Evolutionary conservation across 2,797 vertebrate species (phyloP), one percentile per base, ranked within the genome.

Genomic region (Mus spretus): DNA sequence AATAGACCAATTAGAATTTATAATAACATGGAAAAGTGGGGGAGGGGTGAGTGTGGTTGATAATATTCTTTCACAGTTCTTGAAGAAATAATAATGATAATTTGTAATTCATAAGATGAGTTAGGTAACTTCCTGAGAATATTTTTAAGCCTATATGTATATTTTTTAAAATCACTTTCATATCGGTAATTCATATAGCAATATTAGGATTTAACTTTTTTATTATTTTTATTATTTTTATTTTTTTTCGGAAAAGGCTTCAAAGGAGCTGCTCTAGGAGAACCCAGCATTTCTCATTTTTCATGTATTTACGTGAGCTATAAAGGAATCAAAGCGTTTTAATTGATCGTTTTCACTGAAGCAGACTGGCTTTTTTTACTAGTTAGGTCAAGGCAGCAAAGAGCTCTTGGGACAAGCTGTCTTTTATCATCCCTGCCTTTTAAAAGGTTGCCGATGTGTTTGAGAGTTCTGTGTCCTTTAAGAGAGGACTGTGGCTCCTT

Each of bases 381-480:
- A 37, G 2, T 95, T 85, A 75, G 92, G 88, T 24, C 28, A 91
- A 77, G 89, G 74, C 88, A 67, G 22, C 28, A 55, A 90, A 92
- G 14, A 0, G 31, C 92, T 59, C 83, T 59, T 65, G 70, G 87
- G 74, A 94, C 78, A 96, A 94, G 50, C 63, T n/a, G 67, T 88
- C 95, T 93, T 97, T 89, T 31, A 96, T 96, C 94, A 95, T 95
- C 96, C 87, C 94, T 95, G 84, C 14, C 81, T 97, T 77, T 96
- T 91, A 94, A 83, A 94, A 96, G 94, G 95, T 77, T 85, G 61
- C 34, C 1, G 1, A 86, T 93, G 92, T 96, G 96, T 92, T 82
- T 70, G 37, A 87, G 92, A 94, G 83, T 77, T 59, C 61, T 65
- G 14, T 82, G 44, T 86, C 61, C 57, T 81, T 72, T 80, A 74